Percentiles rank a stretch among this genome's conserved stretches.
phyloP scores from a whole-genome alignment of 2,888 invertebrate species.

The Chloroclysta siterata region DNA sequence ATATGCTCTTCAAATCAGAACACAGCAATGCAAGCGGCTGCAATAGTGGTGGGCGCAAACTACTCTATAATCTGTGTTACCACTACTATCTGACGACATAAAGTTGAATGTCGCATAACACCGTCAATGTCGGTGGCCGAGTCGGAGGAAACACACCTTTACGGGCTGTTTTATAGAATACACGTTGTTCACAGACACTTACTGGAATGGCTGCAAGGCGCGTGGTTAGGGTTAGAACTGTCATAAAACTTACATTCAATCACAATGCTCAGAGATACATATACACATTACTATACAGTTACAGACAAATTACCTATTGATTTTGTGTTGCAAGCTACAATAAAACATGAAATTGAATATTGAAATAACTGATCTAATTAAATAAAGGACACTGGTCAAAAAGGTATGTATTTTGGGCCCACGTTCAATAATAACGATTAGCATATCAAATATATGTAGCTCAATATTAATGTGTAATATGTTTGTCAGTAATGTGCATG shows the following conservation, averaged over 20 bases:
- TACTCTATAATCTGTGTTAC: no score
- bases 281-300: not conserved
- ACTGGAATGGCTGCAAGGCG: not conserved
- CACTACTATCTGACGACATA: not conserved
- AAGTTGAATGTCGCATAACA: not conserved
- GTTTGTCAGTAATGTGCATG: no score
- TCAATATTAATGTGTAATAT: no score
- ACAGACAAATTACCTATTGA: not conserved
- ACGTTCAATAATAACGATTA: no score
- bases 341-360: no score
- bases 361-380: no score
- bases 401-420: no score
- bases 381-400: no score
- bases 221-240: conserved; percentile 4
- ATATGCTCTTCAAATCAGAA: no score
- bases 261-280: not conserved
- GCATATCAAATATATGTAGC: no score
- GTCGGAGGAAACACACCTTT: not conserved
- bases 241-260: conserved; percentile 11
- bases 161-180: conserved; percentile 10
- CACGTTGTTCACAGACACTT: conserved; percentile 12
- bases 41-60: no score
- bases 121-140: not conserved
- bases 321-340: not conserved
- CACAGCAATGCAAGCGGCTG: no score